Evolutionary conservation across 2,113 vertebrate genomes (phyloP).

Genomic region (Entomyzon cyanotis): DNA sequence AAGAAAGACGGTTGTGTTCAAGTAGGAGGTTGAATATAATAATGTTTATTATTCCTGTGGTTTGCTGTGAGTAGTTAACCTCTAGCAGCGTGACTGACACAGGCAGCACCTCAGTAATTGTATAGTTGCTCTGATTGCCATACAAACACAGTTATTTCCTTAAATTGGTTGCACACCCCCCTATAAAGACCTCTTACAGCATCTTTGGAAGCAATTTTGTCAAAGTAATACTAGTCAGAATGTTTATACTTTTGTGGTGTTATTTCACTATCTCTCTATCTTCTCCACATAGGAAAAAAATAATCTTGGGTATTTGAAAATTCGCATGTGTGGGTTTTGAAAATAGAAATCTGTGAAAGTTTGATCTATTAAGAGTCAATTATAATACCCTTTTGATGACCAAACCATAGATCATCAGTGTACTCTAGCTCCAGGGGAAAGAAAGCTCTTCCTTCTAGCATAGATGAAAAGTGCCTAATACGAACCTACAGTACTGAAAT

Average conservation of each 20-base stretch:
- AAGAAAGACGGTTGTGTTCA: background rate
- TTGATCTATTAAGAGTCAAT: conserved; percentile 64
- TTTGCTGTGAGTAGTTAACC: conserved; percentile 7
- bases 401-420: background rate
- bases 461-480: background rate
- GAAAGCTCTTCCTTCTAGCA: background rate
- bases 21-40: background rate
- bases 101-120: background rate
- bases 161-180: background rate
- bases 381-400: conserved; percentile 35
- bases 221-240: background rate
- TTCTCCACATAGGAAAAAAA: background rate
- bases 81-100: background rate
- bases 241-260: background rate
- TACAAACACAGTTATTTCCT: background rate
- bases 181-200: background rate
- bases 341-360: conserved; percentile 51
- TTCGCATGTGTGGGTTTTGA: background rate
- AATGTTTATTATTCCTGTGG: conserved; percentile 11
- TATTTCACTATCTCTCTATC: background rate
- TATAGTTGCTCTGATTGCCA: background rate
- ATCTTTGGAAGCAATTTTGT: background rate
- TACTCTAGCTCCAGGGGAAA: background rate
- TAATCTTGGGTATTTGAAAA: background rate
- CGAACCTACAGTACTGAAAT: background rate